phyloP scores from a whole-genome alignment of 2,797 vertebrate genomes.

The Moxostoma hubbsi region DNA sequence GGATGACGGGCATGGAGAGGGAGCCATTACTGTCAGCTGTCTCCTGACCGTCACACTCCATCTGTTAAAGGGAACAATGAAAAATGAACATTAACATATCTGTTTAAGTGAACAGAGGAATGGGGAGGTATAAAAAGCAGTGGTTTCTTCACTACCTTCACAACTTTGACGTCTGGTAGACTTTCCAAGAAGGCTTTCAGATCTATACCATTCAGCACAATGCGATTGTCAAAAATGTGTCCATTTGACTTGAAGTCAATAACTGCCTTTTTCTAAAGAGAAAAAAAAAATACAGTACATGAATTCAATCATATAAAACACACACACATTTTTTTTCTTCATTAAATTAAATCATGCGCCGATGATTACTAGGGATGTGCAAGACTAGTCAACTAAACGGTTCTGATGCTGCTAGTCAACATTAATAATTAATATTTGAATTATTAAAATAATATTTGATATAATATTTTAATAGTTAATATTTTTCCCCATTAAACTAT shows the following conservation, averaged over 20 bases:
- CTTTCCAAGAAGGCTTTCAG: constrained; percentile 98
- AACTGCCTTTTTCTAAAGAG: constrained; percentile 94
- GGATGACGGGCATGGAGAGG: constrained; percentile 97
- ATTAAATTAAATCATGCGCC: too few species aligned
- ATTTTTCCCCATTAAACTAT: too few species aligned
- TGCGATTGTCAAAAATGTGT: constrained; percentile 98
- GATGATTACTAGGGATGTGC: too few species aligned
- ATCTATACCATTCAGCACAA: constrained; percentile 97
- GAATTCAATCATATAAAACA: too few species aligned
- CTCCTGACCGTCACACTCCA: constrained; percentile 95
- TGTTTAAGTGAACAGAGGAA: neutral
- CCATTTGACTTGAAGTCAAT: constrained; percentile 99
- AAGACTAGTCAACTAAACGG: too few species aligned
- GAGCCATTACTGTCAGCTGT: constrained; percentile 84
- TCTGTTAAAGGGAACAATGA: constrained; percentile 72
- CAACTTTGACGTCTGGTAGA: constrained; percentile 95
- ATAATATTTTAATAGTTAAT: too few species aligned
- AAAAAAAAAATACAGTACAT: neutral
- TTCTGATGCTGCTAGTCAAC: too few species aligned
- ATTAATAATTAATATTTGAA: too few species aligned
- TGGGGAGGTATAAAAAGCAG: neutral
- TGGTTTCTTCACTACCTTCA: constrained; percentile 82
- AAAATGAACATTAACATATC: neutral
- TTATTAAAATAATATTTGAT: too few species aligned
- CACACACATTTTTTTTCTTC: too few species aligned